Evolutionary conservation across 2,888 invertebrate genomes (phyloP), one percentile per base, ranked within the genome.

Genomic region (Drosophila maculinotata): DNA sequence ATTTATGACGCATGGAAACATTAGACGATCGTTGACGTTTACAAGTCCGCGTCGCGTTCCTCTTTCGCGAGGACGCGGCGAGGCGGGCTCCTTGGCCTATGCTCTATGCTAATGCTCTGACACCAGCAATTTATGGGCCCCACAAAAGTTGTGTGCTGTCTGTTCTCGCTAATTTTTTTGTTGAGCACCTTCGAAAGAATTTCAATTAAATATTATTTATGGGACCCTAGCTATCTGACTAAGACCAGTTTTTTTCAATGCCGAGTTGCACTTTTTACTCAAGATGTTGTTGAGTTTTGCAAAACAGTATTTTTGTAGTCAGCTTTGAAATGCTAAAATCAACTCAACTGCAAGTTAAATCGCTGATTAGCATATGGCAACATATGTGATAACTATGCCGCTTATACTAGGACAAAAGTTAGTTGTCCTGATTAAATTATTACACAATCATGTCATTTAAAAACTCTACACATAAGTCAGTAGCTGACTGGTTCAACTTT

Each of bases 141-240:
- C 48, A 31, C 58, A 35, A 67, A 88, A 87, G 77, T 87, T 75
- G 56, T 72, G 57, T 57, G 70, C 45, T 87, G 78, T 70, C 87
- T 86, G 56, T 66, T 72, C 44, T 58, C 56, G 68, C 69, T 67
- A 80, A 73, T 73, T 78, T 87, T 66, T 67, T 63, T 15, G 51
- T 44, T 69, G 57, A 48, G 52, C 47, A 42, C 31, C 54, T n/a
- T 62, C 53, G 26, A 68, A 88, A 88, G 87, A 88, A 88, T 90
- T 89, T 88, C 89, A 90, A 90, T 89, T 90, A 89, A 88, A 79
- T 74, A 82, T 79, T 85, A 89, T 90, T 90, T 89, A 90, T 89
- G 86, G 53, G 53, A 23, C 57, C 60, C 39, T 54, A 73, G 58
- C 35, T 56, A 8, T n/a, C 20, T 48, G 26, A 8, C 12, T 20